phyloP scores from a whole-genome alignment of 2,797 vertebrate genomes.

The Cirrhinus mrigala region DNA sequence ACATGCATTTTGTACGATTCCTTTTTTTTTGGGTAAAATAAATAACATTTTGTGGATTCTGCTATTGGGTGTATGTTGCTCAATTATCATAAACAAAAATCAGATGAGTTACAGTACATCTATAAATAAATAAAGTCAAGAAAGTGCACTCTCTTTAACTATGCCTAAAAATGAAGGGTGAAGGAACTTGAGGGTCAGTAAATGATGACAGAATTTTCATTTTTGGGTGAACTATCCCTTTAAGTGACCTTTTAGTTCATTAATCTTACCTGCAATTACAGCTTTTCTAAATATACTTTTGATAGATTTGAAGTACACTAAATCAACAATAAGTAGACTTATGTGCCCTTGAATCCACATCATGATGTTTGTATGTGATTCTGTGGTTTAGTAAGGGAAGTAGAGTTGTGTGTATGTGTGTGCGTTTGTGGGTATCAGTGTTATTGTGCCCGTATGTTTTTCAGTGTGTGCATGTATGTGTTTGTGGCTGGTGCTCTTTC shows the following conservation, averaged over 20 bases:
- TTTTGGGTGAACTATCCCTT: too few species aligned
- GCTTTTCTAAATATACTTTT: background rate
- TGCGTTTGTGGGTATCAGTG: background rate
- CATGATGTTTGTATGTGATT: background rate
- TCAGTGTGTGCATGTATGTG: background rate
- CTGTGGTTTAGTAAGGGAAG: background rate
- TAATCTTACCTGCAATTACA: background rate
- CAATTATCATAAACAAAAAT: background rate
- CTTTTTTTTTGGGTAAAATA: too few species aligned
- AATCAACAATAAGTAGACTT: background rate
- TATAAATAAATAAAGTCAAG: background rate
- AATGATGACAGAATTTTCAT: too few species aligned
- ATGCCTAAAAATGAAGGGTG: background rate
- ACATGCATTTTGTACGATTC: too few species aligned
- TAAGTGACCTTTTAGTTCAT: background rate
- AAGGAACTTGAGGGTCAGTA: too few species aligned
- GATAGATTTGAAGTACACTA: background rate
- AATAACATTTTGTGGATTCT: too few species aligned
- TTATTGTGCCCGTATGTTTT: background rate
- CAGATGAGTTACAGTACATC: background rate
- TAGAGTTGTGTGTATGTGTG: constrained; percentile 1
- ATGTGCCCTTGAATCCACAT: background rate
- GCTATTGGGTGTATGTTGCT: background rate
- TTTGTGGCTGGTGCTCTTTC: background rate
- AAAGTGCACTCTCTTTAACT: background rate